Evolutionary conservation across 2,888 invertebrate species (phyloP).

Genomic region (Ferdinandea cuprea): DNA sequence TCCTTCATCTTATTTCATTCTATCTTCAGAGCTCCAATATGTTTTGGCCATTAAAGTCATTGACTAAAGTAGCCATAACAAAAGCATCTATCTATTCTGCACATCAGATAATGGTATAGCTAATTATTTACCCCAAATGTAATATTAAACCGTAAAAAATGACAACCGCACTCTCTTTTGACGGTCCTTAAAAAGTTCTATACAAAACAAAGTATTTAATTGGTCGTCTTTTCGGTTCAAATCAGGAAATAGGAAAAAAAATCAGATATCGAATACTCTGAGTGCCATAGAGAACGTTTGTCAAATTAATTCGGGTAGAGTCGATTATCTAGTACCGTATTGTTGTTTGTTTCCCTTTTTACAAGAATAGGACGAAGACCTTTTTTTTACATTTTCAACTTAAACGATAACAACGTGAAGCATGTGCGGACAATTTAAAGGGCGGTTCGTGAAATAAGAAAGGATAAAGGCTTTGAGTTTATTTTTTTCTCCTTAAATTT

Average conservation of each 20-base stretch:
- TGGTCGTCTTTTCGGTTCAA: conserved; percentile 1
- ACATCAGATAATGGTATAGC: no score
- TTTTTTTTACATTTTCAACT: not conserved
- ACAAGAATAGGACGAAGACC: conserved; percentile 1
- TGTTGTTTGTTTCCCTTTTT: conserved; percentile 11
- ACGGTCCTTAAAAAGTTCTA: no score
- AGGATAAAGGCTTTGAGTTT: not conserved
- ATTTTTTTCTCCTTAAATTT: not conserved
- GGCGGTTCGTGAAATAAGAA: conserved; percentile 4
- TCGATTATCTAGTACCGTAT: no score
- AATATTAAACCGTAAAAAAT: no score
- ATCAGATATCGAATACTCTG: not conserved
- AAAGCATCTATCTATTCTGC: no score
- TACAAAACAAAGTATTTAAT: not conserved
- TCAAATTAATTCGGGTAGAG: conserved; percentile 25
- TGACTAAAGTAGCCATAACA: no score
- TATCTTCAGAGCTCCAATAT: no score
- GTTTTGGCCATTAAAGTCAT: no score
- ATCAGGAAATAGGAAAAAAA: conserved; percentile 20
- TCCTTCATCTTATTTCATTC: no score
- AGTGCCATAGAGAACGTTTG: conserved; percentile 20
- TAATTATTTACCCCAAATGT: no score
- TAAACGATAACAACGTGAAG: conserved; percentile 3
- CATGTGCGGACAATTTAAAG: conserved; percentile 23
- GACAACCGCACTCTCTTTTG: no score